These are phyloP conservation scores for Mallotus villosus DNA, from an alignment of 2,797 vertebrate species.

Conservation along the genomic window DNA sequence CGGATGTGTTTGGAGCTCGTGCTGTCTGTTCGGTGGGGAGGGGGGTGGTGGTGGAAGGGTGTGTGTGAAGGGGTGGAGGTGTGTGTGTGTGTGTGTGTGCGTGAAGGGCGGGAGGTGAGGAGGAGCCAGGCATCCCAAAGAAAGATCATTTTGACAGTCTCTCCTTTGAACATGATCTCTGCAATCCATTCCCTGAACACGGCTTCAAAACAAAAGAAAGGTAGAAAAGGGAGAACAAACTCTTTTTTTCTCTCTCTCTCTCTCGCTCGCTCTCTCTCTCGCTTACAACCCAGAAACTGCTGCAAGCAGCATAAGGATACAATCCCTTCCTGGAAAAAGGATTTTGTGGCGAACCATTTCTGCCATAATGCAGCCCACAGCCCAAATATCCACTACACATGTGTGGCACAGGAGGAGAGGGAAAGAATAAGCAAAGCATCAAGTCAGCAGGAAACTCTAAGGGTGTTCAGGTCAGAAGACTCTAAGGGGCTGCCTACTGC, in stretches of 20 bases:
- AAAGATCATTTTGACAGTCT: constrained; percentile 47
- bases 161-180: constrained; percentile 34
- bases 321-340: constrained; percentile 99
- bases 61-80: constrained; percentile 32
- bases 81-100: constrained; percentile 25
- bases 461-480: constrained; percentile 30
- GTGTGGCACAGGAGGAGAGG: constrained; percentile 84
- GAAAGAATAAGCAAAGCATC: constrained; percentile 79
- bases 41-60: constrained; percentile 3
- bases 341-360: constrained; percentile 99
- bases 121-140: constrained; percentile 35
- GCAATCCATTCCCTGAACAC: constrained; percentile 15
- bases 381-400: constrained; percentile 98
- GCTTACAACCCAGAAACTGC: constrained; percentile 68
- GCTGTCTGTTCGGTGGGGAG: constrained; percentile 24
- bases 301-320: constrained; percentile 95
- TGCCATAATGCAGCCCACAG: constrained; percentile 99
- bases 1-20: constrained; percentile 22
- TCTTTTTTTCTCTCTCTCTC: no score
- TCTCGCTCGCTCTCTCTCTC: constrained; percentile 27
- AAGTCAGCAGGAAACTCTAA: constrained; percentile 75
- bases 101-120: constrained; percentile 19
- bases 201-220: constrained; percentile 18
- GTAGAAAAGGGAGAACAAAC: background rate
- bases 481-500: constrained; percentile 1